A percentile compares a stretch with the other conserved stretches of the same genome.
phyloP scores from a whole-genome alignment of 2,888 invertebrate species.

The Mythimna loreyi region DNA sequence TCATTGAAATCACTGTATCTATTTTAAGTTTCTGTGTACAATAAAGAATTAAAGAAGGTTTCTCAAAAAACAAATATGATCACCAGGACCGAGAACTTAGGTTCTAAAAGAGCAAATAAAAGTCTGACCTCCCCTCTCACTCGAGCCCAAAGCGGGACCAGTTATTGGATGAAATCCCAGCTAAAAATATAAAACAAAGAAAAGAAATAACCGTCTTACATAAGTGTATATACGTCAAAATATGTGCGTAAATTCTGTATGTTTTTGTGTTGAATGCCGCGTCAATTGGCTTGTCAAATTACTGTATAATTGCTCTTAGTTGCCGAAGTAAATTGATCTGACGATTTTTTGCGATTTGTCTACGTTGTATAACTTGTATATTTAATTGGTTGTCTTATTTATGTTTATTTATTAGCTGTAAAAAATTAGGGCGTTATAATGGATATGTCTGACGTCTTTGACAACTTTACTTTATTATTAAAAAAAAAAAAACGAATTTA shows the following conservation, averaged over 20 bases:
- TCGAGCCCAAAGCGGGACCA: too few species aligned
- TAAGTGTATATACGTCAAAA: too few species aligned
- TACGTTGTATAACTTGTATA: slow-evolving; percentile 11
- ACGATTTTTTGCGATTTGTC: background rate
- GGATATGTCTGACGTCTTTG: background rate
- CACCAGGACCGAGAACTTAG: too few species aligned
- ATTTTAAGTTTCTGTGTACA: too few species aligned
- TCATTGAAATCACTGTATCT: too few species aligned
- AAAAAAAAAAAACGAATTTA: background rate
- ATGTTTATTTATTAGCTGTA: slow-evolving; percentile 5
- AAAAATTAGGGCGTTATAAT: slow-evolving; percentile 1
- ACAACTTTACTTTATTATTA: background rate
- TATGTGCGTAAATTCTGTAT: background rate
- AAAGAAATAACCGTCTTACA: too few species aligned
- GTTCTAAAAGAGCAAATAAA: too few species aligned
- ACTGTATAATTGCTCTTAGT: slow-evolving; percentile 5
- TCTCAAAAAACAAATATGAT: too few species aligned
- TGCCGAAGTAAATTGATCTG: background rate
- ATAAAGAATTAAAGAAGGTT: too few species aligned
- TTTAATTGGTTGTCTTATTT: slow-evolving; percentile 13
- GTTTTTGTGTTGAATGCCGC: background rate
- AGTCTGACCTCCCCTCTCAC: too few species aligned
- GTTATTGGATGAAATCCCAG: too few species aligned
- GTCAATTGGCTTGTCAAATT: slow-evolving; percentile 2
- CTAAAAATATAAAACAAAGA: too few species aligned